Percentiles rank a stretch among this genome's conserved stretches.
Evolutionary conservation across 2,888 invertebrate genomes (phyloP).

Genomic region (Cerceris rybyensis): DNA sequence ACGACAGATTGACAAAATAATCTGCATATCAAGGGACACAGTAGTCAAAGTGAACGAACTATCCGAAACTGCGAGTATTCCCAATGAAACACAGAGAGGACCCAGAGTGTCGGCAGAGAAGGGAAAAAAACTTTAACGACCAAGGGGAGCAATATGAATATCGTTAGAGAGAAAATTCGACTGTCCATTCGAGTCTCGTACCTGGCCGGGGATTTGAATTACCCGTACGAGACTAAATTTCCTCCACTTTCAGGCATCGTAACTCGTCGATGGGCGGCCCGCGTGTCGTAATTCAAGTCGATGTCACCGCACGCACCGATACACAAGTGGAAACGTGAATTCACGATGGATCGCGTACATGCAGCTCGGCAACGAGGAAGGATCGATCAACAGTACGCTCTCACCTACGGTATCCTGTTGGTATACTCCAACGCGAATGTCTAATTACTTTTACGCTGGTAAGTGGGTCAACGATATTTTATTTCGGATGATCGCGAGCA

Average conservation of each 20-base stretch:
- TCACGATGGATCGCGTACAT: slow-evolving; percentile 63
- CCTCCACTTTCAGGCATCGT: slow-evolving; percentile 43
- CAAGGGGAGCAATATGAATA: slow-evolving; percentile 22
- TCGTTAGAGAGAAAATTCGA: slow-evolving; percentile 25
- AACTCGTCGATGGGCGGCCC: slow-evolving; percentile 46
- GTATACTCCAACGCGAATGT: slow-evolving; percentile 53
- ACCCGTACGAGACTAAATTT: slow-evolving; percentile 50
- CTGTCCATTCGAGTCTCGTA: slow-evolving; percentile 19
- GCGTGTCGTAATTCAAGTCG: slow-evolving; percentile 60
- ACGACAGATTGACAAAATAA: no score
- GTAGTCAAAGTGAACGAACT: no score
- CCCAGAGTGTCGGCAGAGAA: background rate
- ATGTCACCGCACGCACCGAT: slow-evolving; percentile 61
- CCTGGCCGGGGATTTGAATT: slow-evolving; percentile 42
- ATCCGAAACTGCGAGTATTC: no score
- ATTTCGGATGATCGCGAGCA: slow-evolving; percentile 55
- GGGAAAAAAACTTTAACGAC: background rate
- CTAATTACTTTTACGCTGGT: slow-evolving; percentile 64
- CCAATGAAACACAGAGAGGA: background rate
- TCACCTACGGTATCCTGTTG: slow-evolving; percentile 40
- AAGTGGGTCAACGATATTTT: slow-evolving; percentile 67
- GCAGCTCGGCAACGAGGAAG: slow-evolving; percentile 58
- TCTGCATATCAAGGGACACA: no score
- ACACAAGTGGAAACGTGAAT: slow-evolving; percentile 63
- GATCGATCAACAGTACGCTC: slow-evolving; percentile 62